Evolutionary conservation across 2,888 invertebrate species (phyloP).

Genomic region (Iphiclides podalirius): DNA sequence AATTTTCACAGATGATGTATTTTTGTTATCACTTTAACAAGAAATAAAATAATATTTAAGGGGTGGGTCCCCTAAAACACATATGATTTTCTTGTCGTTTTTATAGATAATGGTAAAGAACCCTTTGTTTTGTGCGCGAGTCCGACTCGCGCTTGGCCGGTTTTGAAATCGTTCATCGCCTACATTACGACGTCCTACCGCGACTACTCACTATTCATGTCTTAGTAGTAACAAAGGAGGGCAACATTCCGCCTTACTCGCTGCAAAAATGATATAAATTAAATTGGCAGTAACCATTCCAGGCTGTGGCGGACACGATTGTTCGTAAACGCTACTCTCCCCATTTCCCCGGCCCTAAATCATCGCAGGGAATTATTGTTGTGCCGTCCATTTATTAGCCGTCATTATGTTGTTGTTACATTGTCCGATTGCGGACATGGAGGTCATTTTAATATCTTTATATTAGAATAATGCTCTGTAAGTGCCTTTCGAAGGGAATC

Average conservation of each 20-base stretch:
- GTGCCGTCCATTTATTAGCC: constrained; percentile 44
- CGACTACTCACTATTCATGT: too few relatives aligned
- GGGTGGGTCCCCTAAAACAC: too few relatives aligned
- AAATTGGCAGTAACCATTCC: neutral
- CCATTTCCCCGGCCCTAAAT: constrained; percentile 48
- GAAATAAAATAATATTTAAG: too few relatives aligned
- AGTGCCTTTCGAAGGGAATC: neutral
- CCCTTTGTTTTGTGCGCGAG: too few relatives aligned
- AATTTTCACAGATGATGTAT: too few relatives aligned
- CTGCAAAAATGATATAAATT: neutral
- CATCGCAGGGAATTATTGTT: constrained; percentile 43
- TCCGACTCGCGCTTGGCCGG: too few relatives aligned
- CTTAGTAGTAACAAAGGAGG: too few relatives aligned
- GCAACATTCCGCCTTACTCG: neutral
- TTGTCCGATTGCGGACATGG: constrained; percentile 25
- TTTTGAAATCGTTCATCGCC: too few relatives aligned
- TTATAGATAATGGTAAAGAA: too few relatives aligned
- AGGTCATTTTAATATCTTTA: constrained; percentile 22
- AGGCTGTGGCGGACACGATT: neutral
- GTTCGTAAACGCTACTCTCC: constrained; percentile 31
- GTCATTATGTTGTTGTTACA: constrained; percentile 40
- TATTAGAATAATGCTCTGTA: neutral
- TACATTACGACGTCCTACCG: too few relatives aligned
- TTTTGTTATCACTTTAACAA: too few relatives aligned
- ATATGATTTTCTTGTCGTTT: too few relatives aligned